These are phyloP conservation scores for Bungarus multicinctus DNA, from an alignment of 2,113 vertebrate genomes.

Conservation along the genomic window DNA sequence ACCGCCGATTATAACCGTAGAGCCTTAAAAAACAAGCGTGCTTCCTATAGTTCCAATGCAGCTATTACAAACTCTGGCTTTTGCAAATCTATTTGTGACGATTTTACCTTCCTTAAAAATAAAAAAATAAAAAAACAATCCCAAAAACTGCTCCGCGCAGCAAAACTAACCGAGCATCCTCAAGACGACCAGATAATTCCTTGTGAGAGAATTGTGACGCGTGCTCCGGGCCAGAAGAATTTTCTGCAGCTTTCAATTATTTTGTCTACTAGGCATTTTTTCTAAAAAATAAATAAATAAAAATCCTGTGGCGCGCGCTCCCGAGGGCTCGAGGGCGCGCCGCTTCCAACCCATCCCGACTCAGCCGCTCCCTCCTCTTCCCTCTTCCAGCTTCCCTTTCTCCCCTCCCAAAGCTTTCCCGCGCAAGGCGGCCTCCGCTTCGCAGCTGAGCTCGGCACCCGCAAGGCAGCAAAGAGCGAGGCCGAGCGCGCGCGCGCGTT, in stretches of 20 bases:
- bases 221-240: background rate
- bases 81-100: background rate
- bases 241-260: background rate
- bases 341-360: background rate
- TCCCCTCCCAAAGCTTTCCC: background rate
- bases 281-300: too few relatives aligned
- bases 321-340: background rate
- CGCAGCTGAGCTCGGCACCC: background rate
- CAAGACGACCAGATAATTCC: background rate
- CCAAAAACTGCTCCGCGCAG: background rate
- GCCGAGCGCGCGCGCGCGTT: too few relatives aligned
- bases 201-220: background rate
- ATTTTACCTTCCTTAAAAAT: background rate
- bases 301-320: background rate
- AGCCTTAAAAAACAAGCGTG: background rate
- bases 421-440: background rate
- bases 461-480: background rate
- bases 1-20: background rate
- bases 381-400: background rate
- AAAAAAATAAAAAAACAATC: background rate
- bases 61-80: background rate
- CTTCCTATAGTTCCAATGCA: background rate
- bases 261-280: background rate
- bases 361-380: background rate
- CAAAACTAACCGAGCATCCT: background rate